These are phyloP conservation scores for Calcarius lapponicus DNA, from an alignment of 2,797 vertebrate species.

Conservation along the genomic window DNA sequence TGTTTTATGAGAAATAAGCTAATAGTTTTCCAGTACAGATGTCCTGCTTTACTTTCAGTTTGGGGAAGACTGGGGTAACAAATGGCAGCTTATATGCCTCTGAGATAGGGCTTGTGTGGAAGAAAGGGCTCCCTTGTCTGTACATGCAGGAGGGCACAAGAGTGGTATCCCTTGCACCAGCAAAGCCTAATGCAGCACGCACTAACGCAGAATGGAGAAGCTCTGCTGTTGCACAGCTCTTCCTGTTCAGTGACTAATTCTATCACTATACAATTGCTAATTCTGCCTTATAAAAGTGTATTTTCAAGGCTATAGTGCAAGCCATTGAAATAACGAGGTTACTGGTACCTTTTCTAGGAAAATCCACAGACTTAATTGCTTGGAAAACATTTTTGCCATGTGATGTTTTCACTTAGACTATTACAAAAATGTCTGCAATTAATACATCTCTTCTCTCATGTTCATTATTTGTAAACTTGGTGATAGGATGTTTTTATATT, in stretches of 20 bases:
- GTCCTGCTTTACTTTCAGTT: constrained; percentile 30
- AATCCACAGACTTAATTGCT: neutral
- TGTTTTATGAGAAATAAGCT: constrained; percentile 14
- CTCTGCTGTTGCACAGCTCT: neutral
- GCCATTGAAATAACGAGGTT: neutral
- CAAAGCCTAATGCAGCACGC: neutral
- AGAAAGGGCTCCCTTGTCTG: constrained; percentile 28
- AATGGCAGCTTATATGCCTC: neutral
- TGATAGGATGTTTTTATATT: neutral
- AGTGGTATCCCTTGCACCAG: neutral
- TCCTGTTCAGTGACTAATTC: neutral
- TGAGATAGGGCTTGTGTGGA: neutral
- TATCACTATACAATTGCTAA: neutral
- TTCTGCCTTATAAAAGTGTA: neutral
- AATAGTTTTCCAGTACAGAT: constrained; percentile 36
- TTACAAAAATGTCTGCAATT: neutral
- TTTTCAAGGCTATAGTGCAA: neutral
- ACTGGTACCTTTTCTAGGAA: neutral
- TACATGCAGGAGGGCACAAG: neutral
- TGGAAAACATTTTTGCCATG: neutral
- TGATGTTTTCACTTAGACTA: neutral
- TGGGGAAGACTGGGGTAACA: neutral
- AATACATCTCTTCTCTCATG: neutral
- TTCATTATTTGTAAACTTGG: neutral
- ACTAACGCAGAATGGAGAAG: neutral